Evolutionary conservation across 2,113 vertebrate genomes (phyloP), one percentile per base, ranked within the genome.

Genomic region (Misgurnus anguillicaudatus): DNA sequence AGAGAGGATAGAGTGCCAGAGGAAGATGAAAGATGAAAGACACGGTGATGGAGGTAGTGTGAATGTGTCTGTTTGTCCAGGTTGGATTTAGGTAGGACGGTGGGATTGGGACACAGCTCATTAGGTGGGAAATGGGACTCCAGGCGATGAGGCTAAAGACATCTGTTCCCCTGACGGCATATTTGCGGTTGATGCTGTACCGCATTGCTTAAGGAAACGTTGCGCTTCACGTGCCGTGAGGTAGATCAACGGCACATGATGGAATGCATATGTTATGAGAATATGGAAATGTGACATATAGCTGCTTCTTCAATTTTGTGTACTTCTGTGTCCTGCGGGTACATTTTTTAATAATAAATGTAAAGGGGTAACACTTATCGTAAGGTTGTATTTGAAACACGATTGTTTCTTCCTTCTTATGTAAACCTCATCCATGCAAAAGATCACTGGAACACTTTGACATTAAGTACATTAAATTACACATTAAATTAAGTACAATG

Each of bases 41-140:
- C 9, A 57, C 36, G 21, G 17, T 10, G 36, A 41, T 21, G 24
- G 16, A 19, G 45, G 21, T 47, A 66, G 63, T 39, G 16, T 48
- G 53, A 45, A n/a, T 41, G 36, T 24, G 31, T 48, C 21, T 60
- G 64, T 75, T 58, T 83, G 61, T 73, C 79, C 75, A 68, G 45
- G 75, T 81, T 75, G 75, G 58, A 64, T 81, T 77, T 81, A 70
- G 45, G 57, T 84, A 81, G 64, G 57, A 82, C 47, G 51, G 13
- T 31, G 38, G 55, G 61, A 41, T 67, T 58, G 47, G 48, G 68
- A 74, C 75, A 81, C 82, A 85, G 84, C 78, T 87, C 86, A 84
- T 84, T 84, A 83, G 82, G 71, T 79, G 73, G 58, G 42, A 71
- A 83, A 87, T 81, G 79, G 78, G 72, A 83, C 65, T 72, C 45